Evolutionary conservation across 92 coral and sea anemone species (phyloP).

Genomic region (Diadumene lineata): DNA sequence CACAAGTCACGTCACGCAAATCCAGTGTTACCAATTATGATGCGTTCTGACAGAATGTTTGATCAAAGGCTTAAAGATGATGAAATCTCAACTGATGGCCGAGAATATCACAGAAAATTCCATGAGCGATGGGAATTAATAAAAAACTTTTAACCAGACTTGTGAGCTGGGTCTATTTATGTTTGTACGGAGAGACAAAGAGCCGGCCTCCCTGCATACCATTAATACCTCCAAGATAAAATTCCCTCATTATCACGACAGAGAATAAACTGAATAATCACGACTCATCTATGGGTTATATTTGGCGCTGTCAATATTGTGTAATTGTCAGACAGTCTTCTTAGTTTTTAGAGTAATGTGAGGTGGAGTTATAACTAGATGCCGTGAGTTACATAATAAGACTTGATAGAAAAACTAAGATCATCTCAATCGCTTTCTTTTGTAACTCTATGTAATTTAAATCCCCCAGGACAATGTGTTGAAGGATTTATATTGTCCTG

Average conservation of each 20-base stretch:
- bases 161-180: slow-evolving; percentile 22
- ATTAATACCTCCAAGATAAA: slow-evolving; percentile 68
- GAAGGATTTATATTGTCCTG: not conserved
- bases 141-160: not conserved
- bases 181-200: slow-evolving; percentile 45
- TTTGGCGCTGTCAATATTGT: slow-evolving; percentile 51
- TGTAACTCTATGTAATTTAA: not conserved
- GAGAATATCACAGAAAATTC: not conserved
- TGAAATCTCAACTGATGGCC: slow-evolving; percentile 17
- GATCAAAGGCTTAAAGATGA: slow-evolving; percentile 23
- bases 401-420: slow-evolving; percentile 1
- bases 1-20: slow-evolving; percentile 52
- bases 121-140: slow-evolving; percentile 15
- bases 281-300: slow-evolving; percentile 64
- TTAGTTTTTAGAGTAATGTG: slow-evolving; percentile 15
- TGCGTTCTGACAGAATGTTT: slow-evolving; percentile 25
- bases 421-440: not conserved
- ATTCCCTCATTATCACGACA: slow-evolving; percentile 70
- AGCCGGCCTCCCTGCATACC: slow-evolving; percentile 61
- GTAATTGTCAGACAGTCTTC: slow-evolving; percentile 20
- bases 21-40: slow-evolving; percentile 4
- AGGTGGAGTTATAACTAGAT: too few species aligned
- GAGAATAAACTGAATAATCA: slow-evolving; percentile 68
- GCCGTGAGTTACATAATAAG: too few species aligned
- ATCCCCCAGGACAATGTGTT: not conserved